Evolutionary conservation across 2,797 vertebrate genomes (phyloP).

Genomic region (Malurus splendens): DNA sequence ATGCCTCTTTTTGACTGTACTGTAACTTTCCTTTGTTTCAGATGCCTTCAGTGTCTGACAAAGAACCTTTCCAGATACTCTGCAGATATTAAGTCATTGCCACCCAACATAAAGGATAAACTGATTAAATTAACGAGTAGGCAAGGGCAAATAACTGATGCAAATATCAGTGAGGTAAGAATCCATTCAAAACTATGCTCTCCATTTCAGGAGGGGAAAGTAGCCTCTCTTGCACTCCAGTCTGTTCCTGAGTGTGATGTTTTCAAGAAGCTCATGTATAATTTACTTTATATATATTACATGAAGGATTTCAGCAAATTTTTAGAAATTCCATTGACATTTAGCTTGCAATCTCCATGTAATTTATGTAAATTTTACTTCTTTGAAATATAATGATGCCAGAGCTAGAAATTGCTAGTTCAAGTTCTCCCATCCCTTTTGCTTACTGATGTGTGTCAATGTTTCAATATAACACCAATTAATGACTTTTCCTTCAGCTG

Average conservation of each 20-base stretch:
- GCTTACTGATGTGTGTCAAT: not conserved
- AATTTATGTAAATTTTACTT: not conserved
- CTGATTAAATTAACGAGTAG: constrained; percentile 78
- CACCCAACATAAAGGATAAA: constrained; percentile 80
- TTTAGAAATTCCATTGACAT: not conserved
- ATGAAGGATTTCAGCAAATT: not conserved
- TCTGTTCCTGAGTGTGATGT: not conserved
- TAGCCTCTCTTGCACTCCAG: not conserved
- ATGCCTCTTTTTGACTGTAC: not conserved
- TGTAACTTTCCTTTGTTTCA: constrained; percentile 54
- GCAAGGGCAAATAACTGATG: constrained; percentile 77
- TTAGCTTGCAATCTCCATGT: not conserved
- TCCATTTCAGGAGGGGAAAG: not conserved
- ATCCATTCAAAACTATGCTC: not conserved
- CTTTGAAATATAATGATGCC: not conserved
- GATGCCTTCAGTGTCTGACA: constrained; percentile 74
- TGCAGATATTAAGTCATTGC: constrained; percentile 75
- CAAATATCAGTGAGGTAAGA: constrained; percentile 83
- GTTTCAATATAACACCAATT: not conserved
- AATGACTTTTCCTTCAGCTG: not conserved
- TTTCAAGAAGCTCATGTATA: not conserved
- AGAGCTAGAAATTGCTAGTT: not conserved
- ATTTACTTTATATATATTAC: not conserved
- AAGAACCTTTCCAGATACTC: constrained; percentile 73
- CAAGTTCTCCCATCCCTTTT: not conserved